Base-by-base conservation (phyloP, 2,888 invertebrate genomes). In the Mimachlamys varia region DNA sequence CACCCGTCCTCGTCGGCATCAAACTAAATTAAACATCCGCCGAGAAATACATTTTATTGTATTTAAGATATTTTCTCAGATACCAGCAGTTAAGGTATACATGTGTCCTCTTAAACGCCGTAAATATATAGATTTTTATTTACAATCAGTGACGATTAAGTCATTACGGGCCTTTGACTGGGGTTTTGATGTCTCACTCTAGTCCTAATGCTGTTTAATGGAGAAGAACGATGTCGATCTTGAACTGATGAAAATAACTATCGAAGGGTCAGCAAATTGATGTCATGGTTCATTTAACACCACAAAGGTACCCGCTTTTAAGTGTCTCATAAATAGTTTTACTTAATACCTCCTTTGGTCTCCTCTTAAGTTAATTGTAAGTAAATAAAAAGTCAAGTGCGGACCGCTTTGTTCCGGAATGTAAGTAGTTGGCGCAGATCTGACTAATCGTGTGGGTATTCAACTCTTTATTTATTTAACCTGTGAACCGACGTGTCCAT, bases 271-370 rank as follows among this genome's bases (percentile, higher is more conserved):
- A 76, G 76, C 76, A 17, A 33, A 76, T 76, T 12, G 76, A 13
- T 33, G 76, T 76, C 15, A 76, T 33, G 76, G 76, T 76, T 76
- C 33, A 76, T 76, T 76, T 76, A 76, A 27, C 76, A 2, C 76
- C 33, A 12, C 76, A 76, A 33, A 76, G 33, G 27, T 76, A 33
- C 33, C 7, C 33, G n/a, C 27, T 15, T 76, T 27, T 76, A 76
- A 76, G 76, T 76, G 76, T 76, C 76, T 76, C 76, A 76, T 76
- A 76, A 76, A 76, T 76, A 76, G 76, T 76, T 76, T 76, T 76
- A 76, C 76, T 76, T 76, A 76, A 76, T 76, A 76, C 76, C 76
- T 76, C 76, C 76, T 76, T 76, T 76, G 76, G 76, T 76, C 33
- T 76, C 76, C 76, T 76, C 76, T 76, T 27, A 76, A 76, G 76